Conservation (phyloP, 2,888 invertebrate species). For the Acrobasis consociella region DNA sequence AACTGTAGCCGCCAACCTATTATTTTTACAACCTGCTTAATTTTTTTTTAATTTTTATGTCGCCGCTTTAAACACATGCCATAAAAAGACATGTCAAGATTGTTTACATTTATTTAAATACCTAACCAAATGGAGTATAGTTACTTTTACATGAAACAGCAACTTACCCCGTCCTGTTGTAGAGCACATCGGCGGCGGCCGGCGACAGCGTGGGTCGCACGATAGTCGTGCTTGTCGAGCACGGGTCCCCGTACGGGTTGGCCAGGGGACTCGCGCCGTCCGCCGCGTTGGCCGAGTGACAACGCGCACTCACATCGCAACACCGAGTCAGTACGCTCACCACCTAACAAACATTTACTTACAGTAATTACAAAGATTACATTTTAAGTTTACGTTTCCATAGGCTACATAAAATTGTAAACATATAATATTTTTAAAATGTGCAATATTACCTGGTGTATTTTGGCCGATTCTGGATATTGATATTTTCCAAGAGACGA, state of each 20-base stretch:
- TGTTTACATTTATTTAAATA: no score
- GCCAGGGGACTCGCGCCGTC: conserved; percentile 84
- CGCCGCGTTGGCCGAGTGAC: conserved; percentile 79
- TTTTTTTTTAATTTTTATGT: no score
- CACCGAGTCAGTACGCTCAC: conserved; percentile 95
- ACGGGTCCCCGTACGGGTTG: conserved; percentile 87
- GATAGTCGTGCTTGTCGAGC: conserved; percentile 73
- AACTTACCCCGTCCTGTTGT: conserved; percentile 88
- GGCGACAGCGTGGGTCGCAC: conserved; percentile 56
- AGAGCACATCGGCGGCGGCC: conserved; percentile 91
- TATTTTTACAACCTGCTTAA: no score
- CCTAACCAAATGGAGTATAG: no score
- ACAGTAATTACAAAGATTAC: background rate
- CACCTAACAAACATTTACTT: conserved; percentile 60
- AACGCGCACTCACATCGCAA: conserved; percentile 91
- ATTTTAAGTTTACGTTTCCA: background rate
- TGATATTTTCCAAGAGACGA: conserved; percentile 97
- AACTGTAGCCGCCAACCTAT: no score
- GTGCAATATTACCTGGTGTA: conserved; percentile 88
- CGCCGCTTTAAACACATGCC: no score
- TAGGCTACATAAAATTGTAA: no score
- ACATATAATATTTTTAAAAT: background rate
- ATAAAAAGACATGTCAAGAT: no score
- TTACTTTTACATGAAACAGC: background rate
- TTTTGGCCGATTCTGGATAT: conserved; percentile 95